Base-by-base conservation (phyloP, 1,140 invertebrate species). In the Formica exsecta region DNA sequence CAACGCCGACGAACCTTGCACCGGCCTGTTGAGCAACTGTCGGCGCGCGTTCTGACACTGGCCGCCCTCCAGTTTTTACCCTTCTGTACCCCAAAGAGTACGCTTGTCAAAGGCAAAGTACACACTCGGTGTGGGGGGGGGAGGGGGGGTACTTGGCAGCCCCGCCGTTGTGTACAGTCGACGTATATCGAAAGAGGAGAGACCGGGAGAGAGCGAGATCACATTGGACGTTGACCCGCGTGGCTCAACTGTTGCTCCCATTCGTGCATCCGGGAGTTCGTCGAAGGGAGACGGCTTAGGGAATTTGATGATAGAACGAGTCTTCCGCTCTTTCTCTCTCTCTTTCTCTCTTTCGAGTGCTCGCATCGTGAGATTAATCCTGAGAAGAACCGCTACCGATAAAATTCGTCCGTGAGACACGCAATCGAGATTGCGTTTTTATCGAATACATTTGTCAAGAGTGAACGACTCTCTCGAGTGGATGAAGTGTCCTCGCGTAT, bases 171-270 rank as follows among this genome's bases (percentile, higher is more conserved):
- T 87, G 57, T 64, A 87, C 73, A 74, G 57, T 70, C 73, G 76
- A 85, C 65, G 71, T 65, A 51, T 13, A 51, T 51, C 48, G 81
- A 57, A 36, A 57, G 62, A 36, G 85, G 29, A 84, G 76, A 59
- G 71, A n/a, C 22, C n/a, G 25, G 44, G 80, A 75, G 62, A 66
- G 57, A 65, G 76, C 84, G 44, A 77, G 77, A 84, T 74, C 83
- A 59, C 62, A 75, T 90, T 90, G 89, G 89, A 90, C 89, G 86
- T 90, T 90, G 89, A 90, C 89, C 89, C 86, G 86, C 73, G 83
- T 70, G 86, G 73, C 73, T 90, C 89, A 90, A 90, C 89, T 90
- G 89, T 90, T 90, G 89, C 89, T 90, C 89, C 86, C 86, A 90
- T 90, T 90, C 86, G 89, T 29, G 81, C 77, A 90, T 87, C 89